Evolutionary conservation across 2,888 invertebrate species (phyloP).

Genomic region (Phaedon cochleariae): DNA sequence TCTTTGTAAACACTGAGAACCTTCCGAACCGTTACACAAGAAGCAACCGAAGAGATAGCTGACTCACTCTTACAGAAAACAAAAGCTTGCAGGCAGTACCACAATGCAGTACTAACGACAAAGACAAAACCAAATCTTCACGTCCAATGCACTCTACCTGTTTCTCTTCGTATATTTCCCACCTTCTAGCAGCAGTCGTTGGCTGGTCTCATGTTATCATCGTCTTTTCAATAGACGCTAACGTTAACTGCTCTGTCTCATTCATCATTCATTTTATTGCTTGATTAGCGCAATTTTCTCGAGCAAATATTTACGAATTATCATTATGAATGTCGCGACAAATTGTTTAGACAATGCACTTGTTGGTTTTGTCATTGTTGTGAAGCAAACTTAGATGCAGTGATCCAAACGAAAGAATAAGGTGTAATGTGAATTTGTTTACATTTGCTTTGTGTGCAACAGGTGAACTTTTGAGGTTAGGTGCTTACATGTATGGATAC

Average conservation of each 20-base stretch:
- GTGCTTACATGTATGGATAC: not conserved
- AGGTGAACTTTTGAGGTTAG: slow-evolving; percentile 14
- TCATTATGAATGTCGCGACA: not conserved
- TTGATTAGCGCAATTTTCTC: slow-evolving; percentile 22
- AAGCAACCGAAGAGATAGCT: slow-evolving; percentile 29
- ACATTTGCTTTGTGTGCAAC: not conserved
- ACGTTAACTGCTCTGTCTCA: not conserved
- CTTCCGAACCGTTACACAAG: slow-evolving; percentile 35
- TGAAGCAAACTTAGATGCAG: not conserved
- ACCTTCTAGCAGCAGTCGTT: too few species aligned
- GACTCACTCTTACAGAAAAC: slow-evolving; percentile 37
- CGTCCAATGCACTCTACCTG: not conserved
- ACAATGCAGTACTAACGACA: slow-evolving; percentile 31
- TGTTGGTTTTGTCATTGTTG: not conserved
- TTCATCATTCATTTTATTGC: slow-evolving; percentile 2
- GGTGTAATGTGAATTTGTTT: not conserved
- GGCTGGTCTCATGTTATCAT: too few species aligned
- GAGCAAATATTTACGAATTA: slow-evolving; percentile 9
- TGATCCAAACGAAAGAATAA: not conserved
- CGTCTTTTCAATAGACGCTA: too few species aligned
- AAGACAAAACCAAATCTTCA: slow-evolving; percentile 26
- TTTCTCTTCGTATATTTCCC: not conserved
- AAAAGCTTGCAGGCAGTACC: slow-evolving; percentile 28
- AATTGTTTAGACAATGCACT: not conserved
- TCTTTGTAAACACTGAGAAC: not conserved